Evolutionary conservation across 2,888 invertebrate genomes (phyloP).

Genomic region (Asteroscopus sphinx): DNA sequence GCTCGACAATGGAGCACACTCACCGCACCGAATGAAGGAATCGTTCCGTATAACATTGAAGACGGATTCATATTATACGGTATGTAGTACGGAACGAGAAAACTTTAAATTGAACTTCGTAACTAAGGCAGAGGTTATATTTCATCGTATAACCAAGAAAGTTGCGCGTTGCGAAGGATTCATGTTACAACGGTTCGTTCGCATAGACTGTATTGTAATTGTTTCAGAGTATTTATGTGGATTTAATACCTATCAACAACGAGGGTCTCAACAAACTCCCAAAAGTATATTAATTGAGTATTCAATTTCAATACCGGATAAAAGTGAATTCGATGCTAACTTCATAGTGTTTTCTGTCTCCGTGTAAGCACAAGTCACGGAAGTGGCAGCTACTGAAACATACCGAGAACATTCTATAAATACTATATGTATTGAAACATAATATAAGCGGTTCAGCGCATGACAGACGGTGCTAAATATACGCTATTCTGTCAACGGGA

Average conservation of each 20-base stretch:
- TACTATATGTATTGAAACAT: conserved; percentile 54
- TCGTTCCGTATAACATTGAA: background rate
- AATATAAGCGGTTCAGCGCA: conserved; percentile 50
- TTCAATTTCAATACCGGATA: too few relatives aligned
- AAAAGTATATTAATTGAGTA: too few relatives aligned
- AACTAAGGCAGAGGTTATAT: background rate
- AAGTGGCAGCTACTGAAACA: conserved; percentile 36
- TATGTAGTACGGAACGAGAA: background rate
- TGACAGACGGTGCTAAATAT: conserved; percentile 64
- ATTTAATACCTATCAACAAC: background rate
- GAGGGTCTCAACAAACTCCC: background rate
- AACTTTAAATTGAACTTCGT: background rate
- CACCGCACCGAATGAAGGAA: background rate
- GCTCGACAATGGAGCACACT: too few relatives aligned
- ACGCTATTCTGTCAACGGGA: conserved; percentile 58
- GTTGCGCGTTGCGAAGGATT: background rate
- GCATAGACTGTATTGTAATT: background rate
- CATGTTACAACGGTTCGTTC: background rate
- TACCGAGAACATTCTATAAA: conserved; percentile 48
- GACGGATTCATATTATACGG: too few relatives aligned
- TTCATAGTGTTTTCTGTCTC: background rate
- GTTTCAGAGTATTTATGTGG: background rate
- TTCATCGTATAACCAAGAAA: background rate
- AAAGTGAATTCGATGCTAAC: background rate
- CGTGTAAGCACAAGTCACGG: conserved; percentile 23